Evolutionary conservation across 1,140 invertebrate genomes (phyloP), one percentile per base, ranked within the genome.

Genomic region (Eueides isabella): DNA sequence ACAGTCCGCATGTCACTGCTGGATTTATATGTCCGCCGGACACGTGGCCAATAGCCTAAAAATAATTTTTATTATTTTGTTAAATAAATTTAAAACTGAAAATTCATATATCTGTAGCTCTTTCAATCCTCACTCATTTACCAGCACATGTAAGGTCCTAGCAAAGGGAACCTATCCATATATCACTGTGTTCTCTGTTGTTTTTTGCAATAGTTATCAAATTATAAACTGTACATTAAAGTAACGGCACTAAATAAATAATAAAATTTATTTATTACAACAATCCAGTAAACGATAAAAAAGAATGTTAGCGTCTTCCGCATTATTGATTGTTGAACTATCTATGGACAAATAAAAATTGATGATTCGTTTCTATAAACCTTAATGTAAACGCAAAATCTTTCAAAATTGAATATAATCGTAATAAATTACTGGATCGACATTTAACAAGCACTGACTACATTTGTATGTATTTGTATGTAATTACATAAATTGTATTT

Each of bases 11-110:
- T 0, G 98, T 98, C 31, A 98, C 97, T 0, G 98, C 98, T 0
- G 98, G 98, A 94, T 99, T 99, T 71, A 99, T 95, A 87, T 98
- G 98, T 19, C 97, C 97, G 0, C 98, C 98, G 48, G 97, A 98
- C 44, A 98, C 95, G 87, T 98, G 97, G 1, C 97, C 97, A 72
- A 99, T 95, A 44, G 95, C 93, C 96, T 97, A 92, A 73, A 80
- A 78, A n/a, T 80, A 80, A 75, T 4, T 64, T 72, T 73, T 33
- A 65, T 67, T 67, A 75, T 72, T 72, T 67, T 70, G n/a, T n/a
- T n/a, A n/a, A n/a, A n/a, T n/a, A n/a, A n/a, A n/a, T n/a, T n/a
- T n/a, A n/a, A n/a, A n/a, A n/a, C n/a, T n/a, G n/a, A n/a, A n/a
- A n/a, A n/a, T n/a, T n/a, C n/a, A n/a, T n/a, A n/a, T n/a, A n/a